Evolutionary conservation across 2,113 vertebrate species (phyloP), one percentile per base, ranked within the genome.

Genomic region (Coturnix japonica): DNA sequence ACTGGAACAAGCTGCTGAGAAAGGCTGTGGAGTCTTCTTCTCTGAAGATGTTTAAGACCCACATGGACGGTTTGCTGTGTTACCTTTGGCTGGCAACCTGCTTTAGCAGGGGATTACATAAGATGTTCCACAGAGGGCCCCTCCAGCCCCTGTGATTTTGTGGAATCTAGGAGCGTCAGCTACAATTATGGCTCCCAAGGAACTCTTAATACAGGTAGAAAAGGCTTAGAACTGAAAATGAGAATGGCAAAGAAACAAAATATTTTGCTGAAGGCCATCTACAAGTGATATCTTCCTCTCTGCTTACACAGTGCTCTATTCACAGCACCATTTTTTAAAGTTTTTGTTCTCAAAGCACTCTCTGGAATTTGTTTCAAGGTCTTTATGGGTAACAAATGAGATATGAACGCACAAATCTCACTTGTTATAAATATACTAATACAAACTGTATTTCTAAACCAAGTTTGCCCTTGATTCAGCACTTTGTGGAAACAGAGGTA

Each of bases 401-500:
- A 66, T 44, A 72, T 59, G 75, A 95, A 94, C 87, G 72, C 81
- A 89, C 56, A 95, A 91, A 79, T 92, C 74, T 87, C 2, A 2
- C 60, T 63, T 79, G 49, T 93, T 87, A 87, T 51, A 81, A 89
- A 76, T 85, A 65, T 54, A 81, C 22, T 76, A 59, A 67, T 80
- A 79, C 31, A 84, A 60, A 91, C 89, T 81, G 51, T 51, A 56
- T 85, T 93, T 86, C 73, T 93, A 90, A 94, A 94, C 87, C n/a
- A 81, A 72, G n/a, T 79, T 94, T 92, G 89, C 86, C 90, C 71
- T 85, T 78, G 87, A 2, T 93, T 92, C 81, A 69, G 81, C 37
- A 25, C 67, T 43, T 86, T 59, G n/a, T 51, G 33, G 66, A 91
- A 94, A 95, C 92, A 96, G 96, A 94, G 83, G 91, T 81, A 74